Conservation (phyloP, 2,797 vertebrate genomes). For the Girardinus metallicus region DNA sequence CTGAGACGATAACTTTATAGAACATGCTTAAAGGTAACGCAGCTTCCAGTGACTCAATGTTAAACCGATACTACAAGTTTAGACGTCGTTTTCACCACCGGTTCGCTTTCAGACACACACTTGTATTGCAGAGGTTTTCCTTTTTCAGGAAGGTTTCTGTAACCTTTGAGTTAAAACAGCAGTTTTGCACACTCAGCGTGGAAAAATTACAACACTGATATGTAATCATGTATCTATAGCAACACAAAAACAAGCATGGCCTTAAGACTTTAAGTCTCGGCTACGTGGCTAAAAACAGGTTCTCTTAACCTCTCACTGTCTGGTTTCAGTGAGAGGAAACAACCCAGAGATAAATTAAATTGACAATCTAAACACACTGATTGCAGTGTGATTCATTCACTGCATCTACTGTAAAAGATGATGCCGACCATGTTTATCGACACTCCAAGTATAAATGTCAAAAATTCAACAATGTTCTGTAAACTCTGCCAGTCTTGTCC, state of each 20-base stretch:
- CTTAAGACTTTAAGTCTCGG: not conserved
- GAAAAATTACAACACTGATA: not conserved
- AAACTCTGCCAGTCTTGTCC: too few species aligned
- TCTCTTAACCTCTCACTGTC: not conserved
- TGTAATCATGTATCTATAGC: not conserved
- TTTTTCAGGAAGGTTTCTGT: conserved; percentile 2
- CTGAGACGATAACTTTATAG: not conserved
- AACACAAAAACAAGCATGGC: not conserved
- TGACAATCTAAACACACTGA: not conserved
- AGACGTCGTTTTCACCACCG: not conserved
- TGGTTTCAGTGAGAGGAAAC: not conserved
- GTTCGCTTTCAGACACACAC: not conserved
- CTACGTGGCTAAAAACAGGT: not conserved
- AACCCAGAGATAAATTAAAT: not conserved
- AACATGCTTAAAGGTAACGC: not conserved
- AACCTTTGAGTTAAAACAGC: not conserved
- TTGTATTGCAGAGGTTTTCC: conserved; percentile 9
- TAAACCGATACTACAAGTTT: not conserved
- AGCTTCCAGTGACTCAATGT: conserved; percentile 2
- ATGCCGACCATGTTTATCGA: not conserved
- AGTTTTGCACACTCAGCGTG: not conserved
- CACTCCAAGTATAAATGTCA: not conserved
- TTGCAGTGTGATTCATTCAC: not conserved
- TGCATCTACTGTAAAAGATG: not conserved
- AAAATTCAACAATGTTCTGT: not conserved